Base-by-base conservation (phyloP, 2,113 vertebrate species). In the Sitta europaea region DNA sequence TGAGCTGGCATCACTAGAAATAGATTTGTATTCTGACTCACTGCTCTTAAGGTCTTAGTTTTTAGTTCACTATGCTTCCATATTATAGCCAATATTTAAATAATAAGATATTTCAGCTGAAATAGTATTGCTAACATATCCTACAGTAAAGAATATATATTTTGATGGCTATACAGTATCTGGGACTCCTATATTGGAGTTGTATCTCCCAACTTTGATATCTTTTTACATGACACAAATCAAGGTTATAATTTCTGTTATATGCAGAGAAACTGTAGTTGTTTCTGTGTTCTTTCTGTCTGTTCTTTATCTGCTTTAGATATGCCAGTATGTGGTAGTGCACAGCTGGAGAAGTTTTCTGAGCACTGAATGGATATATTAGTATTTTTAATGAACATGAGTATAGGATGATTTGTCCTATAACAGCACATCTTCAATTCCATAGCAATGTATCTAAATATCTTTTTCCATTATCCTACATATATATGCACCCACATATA, bases 11-110 rank as follows among this genome's bases (percentile, higher is more conserved):
- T 31, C 40, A 43, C 12, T 94, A 73, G 79, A 95, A 86, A 90
- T 66, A 90, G 78, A 57, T 68, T 61, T 74, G 50, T 75, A 18
- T 94, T 94, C 62, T 92, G 93, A 93, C 62, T 86, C 71, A 93
- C 22, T 79, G 67, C 88, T 90, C 25, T 86, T 53, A 40, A 65
- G 53, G 24, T 76, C 86, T 57, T 82, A 61, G 63, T 47, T 85
- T 90, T 53, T 88, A 67, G 35, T 51, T 93, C 29, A 54, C 13
- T 58, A 6, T 50, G 38, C 11, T 72, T 90, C 43, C 72, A 1
- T 65, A 33, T 31, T 74, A 24, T 17, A 78, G 29, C 62, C 78
- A 75, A 11, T 55, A 51, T 38, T 63, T 75, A 53, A 79, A 33
- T 45, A 82, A 47, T 68, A 57, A 86, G 22, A 83, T 29, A 70